phyloP scores from a whole-genome alignment of 2,113 vertebrate species.

The Leptodactylus fuscus region DNA sequence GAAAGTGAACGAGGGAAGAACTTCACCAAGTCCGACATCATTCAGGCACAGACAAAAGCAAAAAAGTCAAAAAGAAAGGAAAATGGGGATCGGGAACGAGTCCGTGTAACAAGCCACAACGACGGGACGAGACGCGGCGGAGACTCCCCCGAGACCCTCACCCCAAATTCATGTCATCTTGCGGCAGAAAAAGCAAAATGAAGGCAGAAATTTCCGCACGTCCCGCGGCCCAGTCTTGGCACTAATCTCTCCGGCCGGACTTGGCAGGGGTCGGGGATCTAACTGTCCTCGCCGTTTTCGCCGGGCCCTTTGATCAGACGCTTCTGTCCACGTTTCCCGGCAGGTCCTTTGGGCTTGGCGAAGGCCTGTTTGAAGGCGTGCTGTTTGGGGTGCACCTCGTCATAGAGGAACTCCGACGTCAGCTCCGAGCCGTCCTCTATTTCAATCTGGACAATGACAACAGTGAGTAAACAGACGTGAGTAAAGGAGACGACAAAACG shows the following conservation, averaged over 20 bases:
- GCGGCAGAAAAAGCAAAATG: conserved; percentile 27
- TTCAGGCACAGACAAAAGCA: conserved; percentile 25
- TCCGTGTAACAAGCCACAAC: conserved; percentile 27
- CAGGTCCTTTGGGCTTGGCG: conserved; percentile 93
- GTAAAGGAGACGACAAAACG: too few species aligned
- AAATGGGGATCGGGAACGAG: neutral
- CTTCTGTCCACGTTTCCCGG: conserved; percentile 94
- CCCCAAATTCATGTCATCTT: neutral
- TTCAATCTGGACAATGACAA: conserved; percentile 81
- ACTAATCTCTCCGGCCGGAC: conserved; percentile 52
- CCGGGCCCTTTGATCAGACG: conserved; percentile 89
- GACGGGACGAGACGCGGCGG: conserved; percentile 58
- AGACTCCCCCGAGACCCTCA: neutral
- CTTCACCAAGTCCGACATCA: neutral
- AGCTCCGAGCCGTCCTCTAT: conserved; percentile 90
- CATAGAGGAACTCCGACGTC: conserved; percentile 93
- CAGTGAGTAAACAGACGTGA: neutral
- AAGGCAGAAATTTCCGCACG: neutral
- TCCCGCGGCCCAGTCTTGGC: conserved; percentile 2
- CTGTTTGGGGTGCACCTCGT: conserved; percentile 96
- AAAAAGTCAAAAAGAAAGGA: neutral
- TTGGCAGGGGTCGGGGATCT: conserved; percentile 64
- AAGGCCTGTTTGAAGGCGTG: conserved; percentile 94
- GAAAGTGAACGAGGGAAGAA: neutral
- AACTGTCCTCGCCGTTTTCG: conserved; percentile 92